Conservation (phyloP, 2,113 vertebrate species). For the Cyanoliseus patagonus region DNA sequence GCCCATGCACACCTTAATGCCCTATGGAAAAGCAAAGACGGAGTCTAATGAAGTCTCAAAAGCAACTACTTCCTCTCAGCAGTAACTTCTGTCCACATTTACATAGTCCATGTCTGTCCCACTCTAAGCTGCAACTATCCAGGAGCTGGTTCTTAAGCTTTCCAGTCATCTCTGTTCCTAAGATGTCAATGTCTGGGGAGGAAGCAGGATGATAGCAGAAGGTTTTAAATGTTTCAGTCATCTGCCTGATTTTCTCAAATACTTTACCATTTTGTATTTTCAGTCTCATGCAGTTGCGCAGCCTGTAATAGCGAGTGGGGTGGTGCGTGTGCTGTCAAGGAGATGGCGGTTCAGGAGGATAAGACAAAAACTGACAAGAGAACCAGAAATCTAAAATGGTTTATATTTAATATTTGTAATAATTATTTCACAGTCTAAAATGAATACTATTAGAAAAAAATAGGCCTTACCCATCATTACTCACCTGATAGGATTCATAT, state of each 20-base stretch:
- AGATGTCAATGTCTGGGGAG: neutral
- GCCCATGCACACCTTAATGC: rapidly evolving
- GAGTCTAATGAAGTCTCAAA: neutral
- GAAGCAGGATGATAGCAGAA: neutral
- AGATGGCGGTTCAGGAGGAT: neutral
- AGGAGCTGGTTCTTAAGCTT: neutral
- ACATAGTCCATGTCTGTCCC: rapidly evolving
- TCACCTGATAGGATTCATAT: neutral
- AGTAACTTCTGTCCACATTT: neutral
- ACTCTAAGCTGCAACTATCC: neutral
- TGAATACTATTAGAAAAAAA: neutral
- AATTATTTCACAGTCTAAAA: conserved; percentile 16
- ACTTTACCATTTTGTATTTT: neutral
- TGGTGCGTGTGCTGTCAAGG: neutral
- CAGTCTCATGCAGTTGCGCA: neutral
- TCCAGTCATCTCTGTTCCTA: neutral
- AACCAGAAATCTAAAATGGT: neutral
- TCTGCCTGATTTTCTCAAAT: neutral
- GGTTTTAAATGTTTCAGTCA: neutral
- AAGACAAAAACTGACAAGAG: neutral
- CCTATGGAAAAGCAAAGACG: too few relatives aligned
- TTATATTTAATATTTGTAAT: conserved; percentile 20
- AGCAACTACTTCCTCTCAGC: neutral
- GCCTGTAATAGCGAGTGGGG: neutral
- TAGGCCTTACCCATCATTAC: neutral